Base-by-base conservation (phyloP, 2,888 invertebrate species). In the Noctua janthe region DNA sequence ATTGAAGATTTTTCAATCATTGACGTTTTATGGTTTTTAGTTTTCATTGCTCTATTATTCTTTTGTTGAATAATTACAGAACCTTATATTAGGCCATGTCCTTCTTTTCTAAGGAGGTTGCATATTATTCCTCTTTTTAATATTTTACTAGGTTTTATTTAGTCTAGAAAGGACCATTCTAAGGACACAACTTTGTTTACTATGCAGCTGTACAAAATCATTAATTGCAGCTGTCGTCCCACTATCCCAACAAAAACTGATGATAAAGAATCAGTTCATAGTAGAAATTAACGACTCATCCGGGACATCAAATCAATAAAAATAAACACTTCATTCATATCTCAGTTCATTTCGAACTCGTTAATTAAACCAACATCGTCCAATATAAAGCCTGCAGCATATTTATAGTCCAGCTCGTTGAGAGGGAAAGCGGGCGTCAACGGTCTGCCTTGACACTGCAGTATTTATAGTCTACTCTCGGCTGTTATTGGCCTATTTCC, bases 401-500 rank as follows among this genome's bases (percentile, higher is more conserved):
- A 94, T 93, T 93, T 91, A 93, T 93, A 91, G 91, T 86, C 64
- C 71, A 80, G 74, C 75, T 83, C 76, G 76, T 74, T 29, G 85
- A 87, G 81, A 86, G 87, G 81, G 85, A 86, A 86, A 90, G 80
- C 72, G 75, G 75, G 87, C 89, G 91, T 92, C 95, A 95, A 94
- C 90, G 96, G 75, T 91, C 93, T 93, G 93, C 97, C 96, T 96
- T 97, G 97, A 96, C 96, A 95, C 94, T 95, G 95, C 90, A 81
- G 90, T 96, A 96, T 96, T 96, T 94, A 96, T 96, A 96, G 94
- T 85, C 87, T 80, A 88, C 91, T 91, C 92, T 93, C 91, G 82
- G 88, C 91, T 91, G 92, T 87, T 94, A 94, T 94, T 94, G 93
- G 91, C 91, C 93, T 93, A 92, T 93, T 93, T 91, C 91, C 90